Conservation (phyloP, 2,888 invertebrate species). For the Brachylomia viminalis region DNA sequence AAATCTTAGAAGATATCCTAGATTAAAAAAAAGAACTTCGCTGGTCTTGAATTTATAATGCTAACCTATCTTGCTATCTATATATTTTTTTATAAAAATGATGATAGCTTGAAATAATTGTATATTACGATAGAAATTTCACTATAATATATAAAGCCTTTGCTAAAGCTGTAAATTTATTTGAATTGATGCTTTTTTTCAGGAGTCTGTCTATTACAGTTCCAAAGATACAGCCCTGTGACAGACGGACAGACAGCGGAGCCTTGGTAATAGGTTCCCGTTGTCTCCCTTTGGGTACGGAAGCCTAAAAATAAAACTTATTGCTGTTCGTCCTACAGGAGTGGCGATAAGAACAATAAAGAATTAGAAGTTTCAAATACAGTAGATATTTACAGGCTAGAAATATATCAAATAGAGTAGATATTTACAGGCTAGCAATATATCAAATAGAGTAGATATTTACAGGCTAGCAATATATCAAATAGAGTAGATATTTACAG, state of each 20-base stretch:
- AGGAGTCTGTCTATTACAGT: neutral
- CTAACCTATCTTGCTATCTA: neutral
- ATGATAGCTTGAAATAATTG: conserved; percentile 3
- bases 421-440: neutral
- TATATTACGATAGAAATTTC: conserved; percentile 2
- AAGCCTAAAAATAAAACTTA: neutral
- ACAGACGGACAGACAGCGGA: neutral
- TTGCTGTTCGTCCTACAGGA: neutral
- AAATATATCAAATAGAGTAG: no score
- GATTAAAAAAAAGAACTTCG: neutral
- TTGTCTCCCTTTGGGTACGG: neutral
- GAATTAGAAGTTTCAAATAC: no score
- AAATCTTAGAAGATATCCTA: neutral
- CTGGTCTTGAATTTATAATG: neutral
- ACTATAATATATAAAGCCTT: conserved; percentile 1
- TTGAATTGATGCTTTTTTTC: conserved; percentile 39
- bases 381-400: neutral
- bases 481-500: neutral
- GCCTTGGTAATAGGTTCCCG: neutral
- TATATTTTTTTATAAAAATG: conserved; percentile 6
- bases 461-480: neutral
- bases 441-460: neutral
- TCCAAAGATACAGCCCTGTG: neutral
- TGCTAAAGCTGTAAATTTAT: conserved; percentile 28
- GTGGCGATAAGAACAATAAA: neutral